Conservation (phyloP, 1,140 invertebrate genomes). For the Odontomachus brunneus region DNA sequence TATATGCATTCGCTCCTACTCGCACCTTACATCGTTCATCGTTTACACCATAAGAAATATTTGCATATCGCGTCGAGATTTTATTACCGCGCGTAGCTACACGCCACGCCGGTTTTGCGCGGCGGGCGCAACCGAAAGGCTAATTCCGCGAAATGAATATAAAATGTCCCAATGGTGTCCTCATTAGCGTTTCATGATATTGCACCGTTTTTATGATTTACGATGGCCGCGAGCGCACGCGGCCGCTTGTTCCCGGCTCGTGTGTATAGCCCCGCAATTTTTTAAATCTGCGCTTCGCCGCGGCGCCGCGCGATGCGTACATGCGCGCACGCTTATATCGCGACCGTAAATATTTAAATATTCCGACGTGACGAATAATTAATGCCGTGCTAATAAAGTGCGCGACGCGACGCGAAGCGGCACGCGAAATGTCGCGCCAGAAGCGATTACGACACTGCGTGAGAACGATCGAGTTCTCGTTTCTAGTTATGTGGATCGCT, state of each 20-base stretch:
- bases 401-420: neutral
- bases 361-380: conserved; percentile 64
- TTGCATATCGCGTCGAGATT: conserved; percentile 62
- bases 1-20: neutral
- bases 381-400: conserved; percentile 65
- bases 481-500: conserved; percentile 15
- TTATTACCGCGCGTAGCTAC: conserved; percentile 69
- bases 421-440: conserved; percentile 9
- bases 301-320: conserved; percentile 45
- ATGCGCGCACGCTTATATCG: conserved; percentile 41
- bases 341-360: conserved; percentile 71
- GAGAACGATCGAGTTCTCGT: conserved; percentile 14
- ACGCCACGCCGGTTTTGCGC: conserved; percentile 61
- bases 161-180: conserved; percentile 74
- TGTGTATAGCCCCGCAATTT: conserved; percentile 65
- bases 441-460: conserved; percentile 6
- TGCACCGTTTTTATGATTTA: conserved; percentile 74
- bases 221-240: conserved; percentile 27
- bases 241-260: conserved; percentile 56
- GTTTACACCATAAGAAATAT: conserved; percentile 51
- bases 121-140: conserved; percentile 68
- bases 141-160: conserved; percentile 73
- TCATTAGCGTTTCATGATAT: conserved; percentile 75
- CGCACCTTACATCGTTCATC: conserved; percentile 7
- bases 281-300: conserved; percentile 66